These are phyloP conservation scores for Mola mola DNA, from an alignment of 2,113 vertebrate genomes.

Conservation along the genomic window DNA sequence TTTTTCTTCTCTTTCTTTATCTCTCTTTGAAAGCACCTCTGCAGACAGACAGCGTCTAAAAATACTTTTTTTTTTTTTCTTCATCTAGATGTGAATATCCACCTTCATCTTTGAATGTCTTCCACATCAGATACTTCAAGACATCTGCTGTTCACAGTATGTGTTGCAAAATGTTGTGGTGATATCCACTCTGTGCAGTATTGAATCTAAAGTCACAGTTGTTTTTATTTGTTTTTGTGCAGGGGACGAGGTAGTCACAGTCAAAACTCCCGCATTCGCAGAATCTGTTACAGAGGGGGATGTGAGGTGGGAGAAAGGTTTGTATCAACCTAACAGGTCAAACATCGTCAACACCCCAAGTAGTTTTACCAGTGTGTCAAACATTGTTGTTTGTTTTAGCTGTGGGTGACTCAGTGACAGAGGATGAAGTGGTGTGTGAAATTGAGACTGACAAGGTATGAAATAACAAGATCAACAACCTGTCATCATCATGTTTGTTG, in stretches of 20 bases:
- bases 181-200: not conserved
- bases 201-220: not conserved
- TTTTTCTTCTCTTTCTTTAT: not conserved
- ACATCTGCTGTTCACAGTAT: conserved; percentile 86
- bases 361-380: not conserved
- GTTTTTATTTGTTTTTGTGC: conserved; percentile 6
- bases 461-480: too few relatives aligned
- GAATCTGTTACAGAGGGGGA: conserved; percentile 98
- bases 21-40: not conserved
- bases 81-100: conserved; percentile 76
- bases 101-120: conserved; percentile 70
- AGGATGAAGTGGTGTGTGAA: conserved; percentile 98
- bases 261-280: conserved; percentile 94
- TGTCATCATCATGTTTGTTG: not conserved
- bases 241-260: conserved; percentile 91
- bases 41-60: not conserved
- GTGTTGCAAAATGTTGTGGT: conserved; percentile 50
- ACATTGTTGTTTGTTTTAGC: conserved; percentile 76
- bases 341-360: too few relatives aligned
- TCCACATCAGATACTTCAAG: conserved; percentile 87
- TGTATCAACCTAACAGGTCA: too few relatives aligned
- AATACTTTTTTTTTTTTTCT: conserved; percentile 2
- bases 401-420: conserved; percentile 91
- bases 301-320: conserved; percentile 98
- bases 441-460: conserved; percentile 98